Base-by-base conservation (phyloP, 2,888 invertebrate genomes). In the Habrosyne pyritoides region DNA sequence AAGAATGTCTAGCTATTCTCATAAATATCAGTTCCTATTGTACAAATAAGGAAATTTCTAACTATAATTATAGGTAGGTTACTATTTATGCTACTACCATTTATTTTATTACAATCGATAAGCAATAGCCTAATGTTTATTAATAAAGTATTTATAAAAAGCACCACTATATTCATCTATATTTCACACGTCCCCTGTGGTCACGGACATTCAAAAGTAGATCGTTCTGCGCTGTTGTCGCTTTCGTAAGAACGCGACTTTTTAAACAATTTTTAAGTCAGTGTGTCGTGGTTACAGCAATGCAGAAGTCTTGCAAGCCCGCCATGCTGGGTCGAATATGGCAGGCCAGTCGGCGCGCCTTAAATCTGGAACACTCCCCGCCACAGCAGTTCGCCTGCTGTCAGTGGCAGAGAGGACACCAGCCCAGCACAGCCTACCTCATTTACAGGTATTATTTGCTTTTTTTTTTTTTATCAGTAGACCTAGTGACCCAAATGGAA, bases 361-460 rank as follows among this genome's bases (percentile, higher is more conserved):
- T 92, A 28, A 86, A 80, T 63, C 75, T 92, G 8, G 87, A 91
- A 12, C 86, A 91, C 58, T 77, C 85, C 8, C 86, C 86, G 0
- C 69, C 84, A 3, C 81, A 89, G 56, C 86, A 88, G 61, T 91
- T 91, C 64, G 91, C 86, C n/a, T 86, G 87, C 73, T 93, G 93
- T 66, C 92, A 95, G 89, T 95, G 95, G 95, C 94, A 95, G 78
- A 73, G 76, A n/a, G 86, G 86, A 47, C 79, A 81, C 49, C 81
- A 83, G 28, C 93, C 94, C 1, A 87, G 89, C 54, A 76, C 86
- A 21, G 68, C 77, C 21, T 94, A 94, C 73, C 78, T 94, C 7
- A 53, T 92, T 10, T 95, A 91, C 71, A 87, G 92, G 92, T 91
- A 70, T 2, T 14, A 14, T 5, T 14, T 42, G 1, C 14, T 33